Percentiles rank a stretch among this genome's conserved stretches.
Conservation (phyloP, 2,888 invertebrate species). For the Drosophila putrida region DNA sequence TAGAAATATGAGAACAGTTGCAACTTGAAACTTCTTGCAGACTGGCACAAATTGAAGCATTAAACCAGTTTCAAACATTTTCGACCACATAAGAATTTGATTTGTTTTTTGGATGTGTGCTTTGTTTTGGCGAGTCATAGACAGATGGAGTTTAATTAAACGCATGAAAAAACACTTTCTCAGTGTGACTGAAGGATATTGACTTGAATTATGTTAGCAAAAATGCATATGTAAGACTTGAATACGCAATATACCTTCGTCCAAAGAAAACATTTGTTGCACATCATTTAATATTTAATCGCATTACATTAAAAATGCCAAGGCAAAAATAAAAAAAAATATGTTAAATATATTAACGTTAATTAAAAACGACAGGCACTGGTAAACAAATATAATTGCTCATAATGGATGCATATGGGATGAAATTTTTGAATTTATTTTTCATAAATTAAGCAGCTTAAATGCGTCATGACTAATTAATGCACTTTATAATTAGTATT, state of each 20-base stretch:
- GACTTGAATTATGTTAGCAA: background rate
- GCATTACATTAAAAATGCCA: conserved; percentile 21
- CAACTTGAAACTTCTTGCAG: background rate
- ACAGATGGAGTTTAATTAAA: background rate
- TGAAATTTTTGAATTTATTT: conserved; percentile 20
- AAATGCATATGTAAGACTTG: background rate
- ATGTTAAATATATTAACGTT: conserved; percentile 29
- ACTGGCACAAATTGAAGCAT: background rate
- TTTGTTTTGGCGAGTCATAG: background rate
- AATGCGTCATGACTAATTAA: conserved; percentile 67
- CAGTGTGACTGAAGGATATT: too few relatives aligned
- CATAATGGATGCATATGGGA: conserved; percentile 39
- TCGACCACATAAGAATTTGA: background rate
- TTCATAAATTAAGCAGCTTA: conserved; percentile 45
- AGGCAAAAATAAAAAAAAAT: conserved; percentile 24
- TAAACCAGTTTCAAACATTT: background rate
- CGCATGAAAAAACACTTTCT: too few relatives aligned
- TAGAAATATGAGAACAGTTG: too few relatives aligned
- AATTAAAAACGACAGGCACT: conserved; percentile 45
- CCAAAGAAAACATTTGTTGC: conserved; percentile 5
- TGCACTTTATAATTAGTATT: conserved; percentile 64
- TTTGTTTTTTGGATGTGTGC: background rate
- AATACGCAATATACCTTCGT: too few relatives aligned
- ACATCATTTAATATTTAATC: conserved; percentile 25
- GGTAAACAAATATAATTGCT: conserved; percentile 42